A percentile compares a stretch with the other conserved stretches of the same genome.
phyloP scores from a whole-genome alignment of 1,140 invertebrate genomes.

The Archivesica marissinica region DNA sequence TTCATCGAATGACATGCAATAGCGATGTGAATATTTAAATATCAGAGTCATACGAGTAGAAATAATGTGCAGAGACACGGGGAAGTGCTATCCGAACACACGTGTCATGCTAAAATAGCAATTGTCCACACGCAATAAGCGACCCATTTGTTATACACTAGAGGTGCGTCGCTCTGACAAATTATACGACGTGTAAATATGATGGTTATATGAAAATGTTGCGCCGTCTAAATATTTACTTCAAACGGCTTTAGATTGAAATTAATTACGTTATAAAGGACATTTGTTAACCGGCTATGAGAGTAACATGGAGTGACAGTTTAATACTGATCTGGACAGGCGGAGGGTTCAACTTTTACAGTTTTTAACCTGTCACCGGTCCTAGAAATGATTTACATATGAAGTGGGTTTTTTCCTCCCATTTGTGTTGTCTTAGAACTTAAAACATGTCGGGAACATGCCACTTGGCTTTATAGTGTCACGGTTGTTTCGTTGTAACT shows the following conservation, averaged over 20 bases:
- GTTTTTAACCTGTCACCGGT: neutral
- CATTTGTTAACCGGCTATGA: conserved; percentile 30
- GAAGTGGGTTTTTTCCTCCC: neutral
- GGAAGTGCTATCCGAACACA: neutral
- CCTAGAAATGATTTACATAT: neutral
- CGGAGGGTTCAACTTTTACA: no score
- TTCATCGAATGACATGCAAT: no score
- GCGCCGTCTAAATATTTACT: neutral
- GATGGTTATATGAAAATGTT: conserved; percentile 8
- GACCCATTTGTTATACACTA: conserved; percentile 12
- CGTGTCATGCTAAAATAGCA: conserved; percentile 11
- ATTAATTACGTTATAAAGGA: conserved; percentile 44
- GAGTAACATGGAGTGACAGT: neutral
- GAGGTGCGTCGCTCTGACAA: neutral
- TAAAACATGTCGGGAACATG: neutral
- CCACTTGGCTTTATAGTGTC: neutral
- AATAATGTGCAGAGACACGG: no score
- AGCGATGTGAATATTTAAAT: no score
- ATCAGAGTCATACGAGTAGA: no score
- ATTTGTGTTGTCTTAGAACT: neutral
- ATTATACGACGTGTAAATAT: conserved; percentile 11
- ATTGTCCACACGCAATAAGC: neutral
- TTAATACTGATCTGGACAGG: conserved; percentile 12
- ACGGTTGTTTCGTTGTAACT: neutral
- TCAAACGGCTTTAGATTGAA: conserved; percentile 36